Base-by-base conservation (phyloP, 2,888 invertebrate genomes). In the Watsonalla binaria region DNA sequence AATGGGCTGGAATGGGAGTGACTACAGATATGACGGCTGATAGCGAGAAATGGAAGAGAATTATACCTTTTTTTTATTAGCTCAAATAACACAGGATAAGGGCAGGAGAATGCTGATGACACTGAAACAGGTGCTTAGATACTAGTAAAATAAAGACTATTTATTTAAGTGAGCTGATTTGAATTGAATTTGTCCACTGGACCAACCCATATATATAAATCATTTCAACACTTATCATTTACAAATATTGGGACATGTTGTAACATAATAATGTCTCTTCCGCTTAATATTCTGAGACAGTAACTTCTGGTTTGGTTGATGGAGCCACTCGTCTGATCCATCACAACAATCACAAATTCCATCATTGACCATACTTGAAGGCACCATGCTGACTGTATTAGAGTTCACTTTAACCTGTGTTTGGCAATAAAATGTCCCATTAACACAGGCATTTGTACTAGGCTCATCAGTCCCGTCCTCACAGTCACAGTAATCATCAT, bases 271-370 rank as follows among this genome's bases (percentile, higher is more conserved):
- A 68, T 74, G 72, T 63, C 87, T 84, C 54, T 72, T 78, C 59
- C 81, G 72, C 52, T 68, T 78, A 6, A 74, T 72, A 50, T 72
- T 74, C 66, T 90, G 89, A 9, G 86, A 86, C 14, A 90, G 63
- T 34, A 89, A 59, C 60, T 73, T 77, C 47, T 70, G 59, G 24
- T 62, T 66, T 6, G 61, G 37, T 5, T 67, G 48, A 53, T 70
- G 66, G 6, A 82, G 60, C 94, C 94, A 96, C 81, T 97, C 97
- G 82, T 97, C 97, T 48, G 96, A 95, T n/a, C 96, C 97, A 86
- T 97, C 97, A 82, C 97, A 97, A 73, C 97, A 97, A 82, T 97
- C 97, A 90, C 98, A 98, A 62, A 98, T 94, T 6, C 97, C 96
- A 92, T 99, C 98, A 84, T 98, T 98, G 0, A 99, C 95, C 76